These are phyloP conservation scores for Mus spretus DNA, from an alignment of 2,797 vertebrate genomes.

Conservation along the genomic window DNA sequence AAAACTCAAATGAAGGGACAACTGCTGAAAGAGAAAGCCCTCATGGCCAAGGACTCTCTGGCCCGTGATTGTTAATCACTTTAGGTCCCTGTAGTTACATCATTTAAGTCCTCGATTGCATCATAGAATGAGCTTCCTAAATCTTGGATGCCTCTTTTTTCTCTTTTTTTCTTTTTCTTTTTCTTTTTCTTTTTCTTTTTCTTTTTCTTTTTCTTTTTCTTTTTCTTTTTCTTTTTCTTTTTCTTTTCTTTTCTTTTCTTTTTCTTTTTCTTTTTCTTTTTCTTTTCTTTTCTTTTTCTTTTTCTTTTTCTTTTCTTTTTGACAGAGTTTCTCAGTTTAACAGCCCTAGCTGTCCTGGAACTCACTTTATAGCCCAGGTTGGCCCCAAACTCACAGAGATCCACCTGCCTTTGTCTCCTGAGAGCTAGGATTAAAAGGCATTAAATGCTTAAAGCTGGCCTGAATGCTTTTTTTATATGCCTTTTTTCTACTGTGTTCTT, in stretches of 20 bases:
- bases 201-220: too few relatives aligned
- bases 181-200: too few relatives aligned
- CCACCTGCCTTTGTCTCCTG: background rate
- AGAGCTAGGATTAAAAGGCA: background rate
- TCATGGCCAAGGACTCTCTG: background rate
- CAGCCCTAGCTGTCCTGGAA: background rate
- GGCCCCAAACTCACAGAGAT: background rate
- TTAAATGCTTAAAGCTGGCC: background rate
- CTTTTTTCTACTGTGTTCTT: background rate
- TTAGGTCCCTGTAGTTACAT: background rate
- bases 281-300: too few relatives aligned
- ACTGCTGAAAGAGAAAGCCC: constrained; percentile 28
- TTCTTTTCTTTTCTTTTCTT: too few relatives aligned
- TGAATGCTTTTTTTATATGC: background rate
- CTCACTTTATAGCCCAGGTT: background rate
- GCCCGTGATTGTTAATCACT: background rate
- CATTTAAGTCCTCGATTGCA: background rate
- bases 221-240: too few relatives aligned
- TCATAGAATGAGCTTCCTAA: background rate
- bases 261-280: too few relatives aligned
- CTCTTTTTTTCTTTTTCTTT: too few relatives aligned
- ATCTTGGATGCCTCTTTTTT: background rate
- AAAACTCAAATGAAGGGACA: constrained; percentile 31
- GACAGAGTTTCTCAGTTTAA: background rate
- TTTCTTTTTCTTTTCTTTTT: too few relatives aligned